Percentiles rank a stretch among this genome's conserved stretches.
Conservation (phyloP, 2,888 invertebrate species). For the Perizoma flavofasciatum region DNA sequence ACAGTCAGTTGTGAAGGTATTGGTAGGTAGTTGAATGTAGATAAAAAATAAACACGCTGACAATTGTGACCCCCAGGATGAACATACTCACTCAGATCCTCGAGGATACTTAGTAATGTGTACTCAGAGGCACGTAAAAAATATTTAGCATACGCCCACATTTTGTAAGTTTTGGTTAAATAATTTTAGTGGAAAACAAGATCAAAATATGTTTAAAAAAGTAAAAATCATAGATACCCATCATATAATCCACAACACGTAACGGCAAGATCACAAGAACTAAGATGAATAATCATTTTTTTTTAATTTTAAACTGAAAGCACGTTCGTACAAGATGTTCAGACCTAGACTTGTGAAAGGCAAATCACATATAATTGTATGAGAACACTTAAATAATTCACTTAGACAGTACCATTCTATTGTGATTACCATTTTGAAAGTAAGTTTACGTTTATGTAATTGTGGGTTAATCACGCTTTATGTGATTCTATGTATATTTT, state of each 20-base stretch:
- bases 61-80: too few relatives aligned
- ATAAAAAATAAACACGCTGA: too few relatives aligned
- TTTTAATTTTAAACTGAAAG: conserved; percentile 11
- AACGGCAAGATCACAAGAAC: conserved; percentile 30
- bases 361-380: conserved; percentile 20
- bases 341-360: conserved; percentile 30
- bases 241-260: conserved; percentile 31
- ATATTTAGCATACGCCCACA: too few relatives aligned
- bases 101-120: too few relatives aligned
- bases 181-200: too few relatives aligned
- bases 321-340: conserved; percentile 28
- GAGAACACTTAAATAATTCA: conserved; percentile 31
- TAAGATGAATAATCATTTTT: conserved; percentile 33
- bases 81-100: too few relatives aligned
- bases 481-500: conserved; percentile 17
- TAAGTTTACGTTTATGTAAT: conserved; percentile 34
- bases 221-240: conserved; percentile 15
- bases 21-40: too few relatives aligned
- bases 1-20: too few relatives aligned
- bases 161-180: too few relatives aligned
- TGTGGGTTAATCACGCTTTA: conserved; percentile 13
- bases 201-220: neutral
- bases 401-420: conserved; percentile 30
- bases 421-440: conserved; percentile 40
- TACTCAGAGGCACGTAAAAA: too few relatives aligned